These are phyloP conservation scores for Imbricaverruca yamaguchii DNA, from an alignment of 2,888 invertebrate species.

Conservation along the genomic window DNA sequence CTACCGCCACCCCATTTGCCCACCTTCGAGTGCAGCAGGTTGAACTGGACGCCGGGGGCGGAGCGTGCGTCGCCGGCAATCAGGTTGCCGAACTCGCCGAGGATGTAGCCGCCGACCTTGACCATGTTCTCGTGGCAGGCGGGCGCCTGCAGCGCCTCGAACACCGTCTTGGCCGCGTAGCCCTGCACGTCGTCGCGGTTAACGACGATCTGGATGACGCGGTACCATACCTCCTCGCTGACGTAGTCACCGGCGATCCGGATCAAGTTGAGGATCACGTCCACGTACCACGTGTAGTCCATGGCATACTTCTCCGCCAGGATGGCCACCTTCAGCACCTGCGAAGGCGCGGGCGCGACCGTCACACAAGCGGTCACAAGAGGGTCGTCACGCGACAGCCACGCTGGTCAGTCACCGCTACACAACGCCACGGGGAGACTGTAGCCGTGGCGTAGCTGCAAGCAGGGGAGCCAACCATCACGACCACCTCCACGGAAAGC, in stretches of 20 bases:
- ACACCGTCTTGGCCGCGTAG: constrained; percentile 98
- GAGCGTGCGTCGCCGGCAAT: constrained; percentile 98
- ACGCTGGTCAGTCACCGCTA: no score
- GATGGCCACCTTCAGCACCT: constrained; percentile 94
- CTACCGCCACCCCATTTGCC: constrained; percentile 2
- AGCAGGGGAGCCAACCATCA: no score
- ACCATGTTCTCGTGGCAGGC: constrained; percentile 99
- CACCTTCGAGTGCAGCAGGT: constrained; percentile 90
- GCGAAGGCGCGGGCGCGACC: constrained; percentile 23
- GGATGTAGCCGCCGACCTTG: constrained; percentile 97
- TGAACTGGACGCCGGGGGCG: constrained; percentile 94
- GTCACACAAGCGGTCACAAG: no score
- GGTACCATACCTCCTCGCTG: constrained; percentile 99
- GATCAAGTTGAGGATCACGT: constrained; percentile 96
- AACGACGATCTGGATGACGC: constrained; percentile 98
- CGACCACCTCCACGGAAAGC: no score
- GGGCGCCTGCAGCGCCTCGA: constrained; percentile 96
- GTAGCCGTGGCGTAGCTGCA: no score
- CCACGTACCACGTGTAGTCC: constrained; percentile 95
- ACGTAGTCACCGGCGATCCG: constrained; percentile 99
- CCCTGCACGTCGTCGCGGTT: constrained; percentile 99
- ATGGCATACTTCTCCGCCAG: constrained; percentile 98
- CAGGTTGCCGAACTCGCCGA: constrained; percentile 98
- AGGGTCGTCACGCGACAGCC: no score
- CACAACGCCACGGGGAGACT: no score